Base-by-base conservation (phyloP, 2,888 invertebrate species). In the Cyaniris semiargus region DNA sequence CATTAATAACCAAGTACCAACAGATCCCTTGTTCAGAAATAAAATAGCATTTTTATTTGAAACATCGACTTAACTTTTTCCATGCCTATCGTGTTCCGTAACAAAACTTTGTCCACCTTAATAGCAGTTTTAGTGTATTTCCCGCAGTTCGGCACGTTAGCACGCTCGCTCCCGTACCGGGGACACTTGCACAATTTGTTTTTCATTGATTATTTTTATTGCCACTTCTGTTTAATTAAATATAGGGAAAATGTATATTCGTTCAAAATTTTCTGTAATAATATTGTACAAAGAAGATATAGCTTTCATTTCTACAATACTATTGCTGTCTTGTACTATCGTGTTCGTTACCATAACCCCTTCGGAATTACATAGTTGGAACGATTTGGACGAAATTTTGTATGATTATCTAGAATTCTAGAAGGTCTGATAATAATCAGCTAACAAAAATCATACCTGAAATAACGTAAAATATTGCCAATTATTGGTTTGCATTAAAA, bases 91-190 rank as follows among this genome's bases (percentile, higher is more conserved):
- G 81, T 83, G 82, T 81, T 85, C 79, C 82, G 81, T 84, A 83
- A 81, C 81, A 82, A 85, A 89, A 87, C 84, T 86, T 86, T 81
- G 89, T 90, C 87, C 87, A 91, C 92, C 91, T 92, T 91, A 88
- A 88, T 85, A 84, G 86, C 87, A 87, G 85, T 89, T 88, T 84
- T 84, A 85, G 85, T 85, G 83, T 85, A 88, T 82, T 78, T 83
- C 79, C 82, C 82, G 82, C 84, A 83, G 82, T 85, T 84, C 80
- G 79, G 79, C 80, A 79, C 83, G 83, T 86, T 84, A 85, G 85
- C 85, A 84, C 66, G 66, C 18, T 27, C 21, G 31, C 86, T 84
- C 83, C 79, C 78, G 71, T 75, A 23, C 71, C 34, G 74, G 72
- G 72, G 72, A 76, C 77, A 81, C 79, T 77, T 81, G 75, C 78